Percentiles rank a stretch among this genome's conserved stretches.
These are phyloP conservation scores for Thermophis baileyi DNA, from an alignment of 2,113 vertebrate genomes.

Conservation along the genomic window DNA sequence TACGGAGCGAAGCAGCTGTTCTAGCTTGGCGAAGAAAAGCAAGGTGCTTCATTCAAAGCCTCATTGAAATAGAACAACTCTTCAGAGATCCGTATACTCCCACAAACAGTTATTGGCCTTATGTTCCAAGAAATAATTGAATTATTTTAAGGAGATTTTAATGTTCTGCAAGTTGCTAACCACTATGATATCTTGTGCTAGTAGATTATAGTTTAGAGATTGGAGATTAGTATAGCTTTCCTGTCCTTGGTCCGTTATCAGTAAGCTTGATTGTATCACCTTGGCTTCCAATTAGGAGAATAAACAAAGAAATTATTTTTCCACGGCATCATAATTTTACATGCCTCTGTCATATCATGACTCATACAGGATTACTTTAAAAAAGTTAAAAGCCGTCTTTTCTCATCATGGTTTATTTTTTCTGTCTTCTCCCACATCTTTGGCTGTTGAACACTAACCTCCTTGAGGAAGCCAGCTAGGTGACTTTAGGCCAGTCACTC, in stretches of 20 bases:
- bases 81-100: neutral
- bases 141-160: neutral
- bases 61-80: neutral
- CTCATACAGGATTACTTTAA: neutral
- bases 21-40: neutral
- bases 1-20: neutral
- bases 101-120: neutral
- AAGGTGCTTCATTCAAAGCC: neutral
- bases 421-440: neutral
- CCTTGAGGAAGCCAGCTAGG: neutral
- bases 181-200: neutral
- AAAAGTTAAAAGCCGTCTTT: neutral
- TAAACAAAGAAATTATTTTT: neutral
- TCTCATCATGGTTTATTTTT: neutral
- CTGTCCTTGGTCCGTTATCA: neutral
- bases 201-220: neutral
- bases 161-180: neutral
- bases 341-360: neutral
- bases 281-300: neutral
- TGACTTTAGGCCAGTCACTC: neutral
- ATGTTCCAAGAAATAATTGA: neutral
- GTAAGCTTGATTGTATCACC: neutral
- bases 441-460: neutral
- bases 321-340: neutral
- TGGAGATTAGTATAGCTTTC: neutral